Evolutionary conservation across 92 coral and sea anemone species (phyloP), one percentile per base, ranked within the genome.

Genomic region (Zoanthus solanderi): DNA sequence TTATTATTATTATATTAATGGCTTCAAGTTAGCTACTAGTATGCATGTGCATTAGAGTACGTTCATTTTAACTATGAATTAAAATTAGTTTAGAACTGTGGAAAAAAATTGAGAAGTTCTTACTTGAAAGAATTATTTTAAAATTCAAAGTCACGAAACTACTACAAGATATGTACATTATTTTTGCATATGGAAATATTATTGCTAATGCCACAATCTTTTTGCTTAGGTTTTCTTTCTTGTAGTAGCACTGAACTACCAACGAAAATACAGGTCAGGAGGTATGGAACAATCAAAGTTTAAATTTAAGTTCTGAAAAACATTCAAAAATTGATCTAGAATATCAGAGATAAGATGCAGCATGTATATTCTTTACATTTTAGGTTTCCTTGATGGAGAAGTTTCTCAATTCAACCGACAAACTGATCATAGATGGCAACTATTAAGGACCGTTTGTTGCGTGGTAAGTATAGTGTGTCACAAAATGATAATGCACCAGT

Each of bases 221-320:
- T 32, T 44, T 90, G 17, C 15, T 16, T 60, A 91, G 94, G 92
- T 91, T 52, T 84, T 88, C 67, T 63, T 87, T 12, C 76, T 91
- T 6, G 54, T 66, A 4, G 63, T 78, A 83, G 89, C 92, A 50
- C 79, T 91, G 9, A 78, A 91, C 78, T 90, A 91, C 28, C 92
- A 91, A 29, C 53, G 83, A 63, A 46, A 52, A 32, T 91, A 84
- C 87, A 78, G 94, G 83, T 88, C 94, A 23, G 78, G 86, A 84
- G 92, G 94, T 84, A 78, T 17, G 87, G 5, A 30, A n/a, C 60
- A 12, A 6, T 30, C 2, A 7, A n/a, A 12, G 47, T 71, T 29
- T 32, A 71, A 30, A 30, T 32, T 31, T 32, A 11, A 50, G 9
- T 50, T 50, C 10, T 50, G 52, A 63, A 16, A 63, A 63, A 23